Evolutionary conservation across 1,140 invertebrate genomes (phyloP).

Genomic region (Cotesia chilonis): DNA sequence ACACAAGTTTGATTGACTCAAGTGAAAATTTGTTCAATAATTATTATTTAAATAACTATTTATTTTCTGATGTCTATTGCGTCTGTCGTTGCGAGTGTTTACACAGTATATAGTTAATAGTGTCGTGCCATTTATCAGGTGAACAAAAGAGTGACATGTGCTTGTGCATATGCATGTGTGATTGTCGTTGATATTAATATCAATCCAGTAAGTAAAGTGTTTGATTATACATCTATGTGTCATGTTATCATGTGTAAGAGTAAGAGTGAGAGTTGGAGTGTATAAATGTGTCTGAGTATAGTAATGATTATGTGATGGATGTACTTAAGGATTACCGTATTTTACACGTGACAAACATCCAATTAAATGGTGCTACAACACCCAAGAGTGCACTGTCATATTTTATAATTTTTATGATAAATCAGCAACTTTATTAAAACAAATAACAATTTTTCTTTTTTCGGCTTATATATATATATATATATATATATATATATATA

Average conservation of each 20-base stretch:
- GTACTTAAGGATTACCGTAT: constrained; percentile 41
- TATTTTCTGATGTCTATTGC: constrained; percentile 2
- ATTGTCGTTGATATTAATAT: constrained; percentile 25
- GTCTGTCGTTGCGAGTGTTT: background rate
- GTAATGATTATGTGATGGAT: constrained; percentile 17
- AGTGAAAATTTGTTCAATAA: background rate
- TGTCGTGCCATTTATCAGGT: background rate
- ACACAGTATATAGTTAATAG: background rate
- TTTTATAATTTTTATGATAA: too few species aligned
- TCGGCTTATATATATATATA: too few species aligned
- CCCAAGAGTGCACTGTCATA: constrained; percentile 60
- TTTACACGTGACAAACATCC: constrained; percentile 60
- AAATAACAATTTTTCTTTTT: background rate
- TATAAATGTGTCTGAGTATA: background rate
- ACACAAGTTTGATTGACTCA: background rate
- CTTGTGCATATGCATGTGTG: background rate
- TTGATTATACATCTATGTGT: constrained; percentile 28
- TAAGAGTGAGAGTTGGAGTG: constrained; percentile 8
- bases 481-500: too few species aligned
- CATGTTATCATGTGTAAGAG: constrained; percentile 29
- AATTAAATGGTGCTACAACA: constrained; percentile 58
- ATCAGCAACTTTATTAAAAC: constrained; percentile 10
- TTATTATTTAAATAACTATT: background rate
- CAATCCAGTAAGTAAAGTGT: constrained; percentile 14
- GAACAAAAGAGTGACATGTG: background rate